Evolutionary conservation across 2,888 invertebrate species (phyloP), one percentile per base, ranked within the genome.

Genomic region (Hedychridium roseum): DNA sequence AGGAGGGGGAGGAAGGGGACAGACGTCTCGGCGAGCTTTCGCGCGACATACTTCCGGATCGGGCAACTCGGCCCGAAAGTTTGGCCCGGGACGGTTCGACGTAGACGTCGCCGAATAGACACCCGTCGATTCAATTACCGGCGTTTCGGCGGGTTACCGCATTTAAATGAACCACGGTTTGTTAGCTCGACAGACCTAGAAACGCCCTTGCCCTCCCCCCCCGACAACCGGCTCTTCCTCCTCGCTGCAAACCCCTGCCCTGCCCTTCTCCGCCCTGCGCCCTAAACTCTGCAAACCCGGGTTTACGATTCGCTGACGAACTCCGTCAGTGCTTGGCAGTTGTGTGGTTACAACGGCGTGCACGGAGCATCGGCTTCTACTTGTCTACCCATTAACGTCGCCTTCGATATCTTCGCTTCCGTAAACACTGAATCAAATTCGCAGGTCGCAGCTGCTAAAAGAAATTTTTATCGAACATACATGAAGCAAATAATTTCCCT

Each of bases 81-180:
- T 72, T 54, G 64, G 61, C 50, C 47, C 43, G 52, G n/a, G n/a
- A n/a, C n/a, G n/a, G n/a, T n/a, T 39, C 47, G 39, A 44, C 42
- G 46, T 44, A 60, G 58, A 50, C 57, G 47, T 48, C 61, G 49
- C 43, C 46, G 49, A 50, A 64, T 52, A 53, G 63, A 54, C 60
- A 60, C 59, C 50, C 56, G 62, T 63, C 68, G 66, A 73, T 73
- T 71, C 67, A 70, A 72, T 73, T 71, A 71, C 61, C 60, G 54
- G 53, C 68, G 65, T 70, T 69, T 69, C 69, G 57, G 54, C 52
- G 64, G 69, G 60, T 64, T 46, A 63, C 66, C 68, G 57, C 65
- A 64, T 70, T 71, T 67, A 67, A 69, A 71, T 67, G 66, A 70
- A 70, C 57, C 64, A 58, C 51, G 63, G 64, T 60, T 63, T 60